Conservation (phyloP, 2,797 vertebrate species). For the Pogonophryne albipinna region DNA sequence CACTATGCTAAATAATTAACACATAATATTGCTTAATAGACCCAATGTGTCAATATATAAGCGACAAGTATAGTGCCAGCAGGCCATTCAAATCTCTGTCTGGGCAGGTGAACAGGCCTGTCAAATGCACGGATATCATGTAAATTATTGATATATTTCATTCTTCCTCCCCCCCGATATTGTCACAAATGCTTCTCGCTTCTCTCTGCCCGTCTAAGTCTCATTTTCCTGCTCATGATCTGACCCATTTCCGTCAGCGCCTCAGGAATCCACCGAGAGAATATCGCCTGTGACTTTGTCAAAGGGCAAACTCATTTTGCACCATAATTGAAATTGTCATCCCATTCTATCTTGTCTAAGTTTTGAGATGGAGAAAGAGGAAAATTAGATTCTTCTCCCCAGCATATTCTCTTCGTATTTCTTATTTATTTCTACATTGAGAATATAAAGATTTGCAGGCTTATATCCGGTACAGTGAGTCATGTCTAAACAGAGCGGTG, state of each 20-base stretch:
- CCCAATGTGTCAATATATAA: too few relatives aligned
- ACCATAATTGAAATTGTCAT: slow-evolving; percentile 59
- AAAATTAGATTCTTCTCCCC: not conserved
- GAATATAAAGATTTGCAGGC: slow-evolving; percentile 54
- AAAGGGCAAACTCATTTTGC: slow-evolving; percentile 67
- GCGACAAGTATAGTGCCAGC: not conserved
- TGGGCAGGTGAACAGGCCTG: not conserved
- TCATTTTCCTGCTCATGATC: slow-evolving; percentile 40
- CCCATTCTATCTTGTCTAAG: slow-evolving; percentile 39
- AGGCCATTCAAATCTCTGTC: not conserved
- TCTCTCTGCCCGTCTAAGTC: slow-evolving; percentile 2
- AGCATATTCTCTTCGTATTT: slow-evolving; percentile 9
- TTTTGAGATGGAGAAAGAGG: slow-evolving; percentile 20
- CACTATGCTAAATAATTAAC: too few relatives aligned
- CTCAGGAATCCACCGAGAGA: slow-evolving; percentile 39
- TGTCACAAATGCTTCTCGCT: slow-evolving; percentile 7
- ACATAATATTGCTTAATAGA: not conserved
- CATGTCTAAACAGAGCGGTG: slow-evolving; percentile 46
- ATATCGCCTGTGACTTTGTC: slow-evolving; percentile 56
- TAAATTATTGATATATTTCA: not conserved
- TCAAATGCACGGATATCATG: not conserved
- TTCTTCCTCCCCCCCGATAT: not conserved
- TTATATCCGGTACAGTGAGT: slow-evolving; percentile 50
- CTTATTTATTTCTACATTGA: slow-evolving; percentile 9
- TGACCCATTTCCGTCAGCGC: slow-evolving; percentile 44